Percentiles rank a stretch among this genome's conserved stretches.
Evolutionary conservation across 2,113 vertebrate species (phyloP).

Genomic region (Acrocephalus kingi): DNA sequence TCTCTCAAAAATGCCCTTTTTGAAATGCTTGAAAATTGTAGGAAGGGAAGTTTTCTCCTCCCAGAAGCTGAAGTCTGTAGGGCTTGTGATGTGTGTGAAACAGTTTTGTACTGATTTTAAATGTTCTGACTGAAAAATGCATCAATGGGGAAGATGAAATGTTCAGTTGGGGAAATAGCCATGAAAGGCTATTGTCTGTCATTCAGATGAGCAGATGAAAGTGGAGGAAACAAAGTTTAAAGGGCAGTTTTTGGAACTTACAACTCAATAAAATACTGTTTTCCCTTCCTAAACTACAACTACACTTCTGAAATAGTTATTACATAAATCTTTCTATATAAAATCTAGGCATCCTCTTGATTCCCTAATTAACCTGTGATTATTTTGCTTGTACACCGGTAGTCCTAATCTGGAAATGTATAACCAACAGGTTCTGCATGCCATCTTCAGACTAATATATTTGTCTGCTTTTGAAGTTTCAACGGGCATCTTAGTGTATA

Average conservation of each 20-base stretch:
- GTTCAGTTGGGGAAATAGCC: background rate
- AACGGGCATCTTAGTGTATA: background rate
- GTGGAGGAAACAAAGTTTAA: background rate
- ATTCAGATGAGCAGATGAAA: background rate
- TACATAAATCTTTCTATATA: background rate
- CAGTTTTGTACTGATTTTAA: background rate
- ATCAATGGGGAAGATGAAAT: background rate
- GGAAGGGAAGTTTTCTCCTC: background rate
- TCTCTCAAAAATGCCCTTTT: background rate
- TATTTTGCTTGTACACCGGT: background rate
- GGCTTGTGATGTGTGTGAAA: background rate
- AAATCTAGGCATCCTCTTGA: background rate
- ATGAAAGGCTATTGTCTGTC: background rate
- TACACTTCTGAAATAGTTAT: background rate
- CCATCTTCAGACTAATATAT: background rate
- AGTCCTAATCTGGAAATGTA: background rate
- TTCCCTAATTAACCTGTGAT: background rate
- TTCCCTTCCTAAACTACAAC: background rate
- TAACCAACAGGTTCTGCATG: background rate
- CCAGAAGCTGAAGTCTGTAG: background rate
- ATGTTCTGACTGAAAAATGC: background rate
- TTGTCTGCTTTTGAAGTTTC: background rate
- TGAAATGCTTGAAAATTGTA: background rate
- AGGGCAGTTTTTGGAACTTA: background rate
- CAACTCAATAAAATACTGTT: background rate